Percentiles rank a stretch among this genome's conserved stretches.
phyloP scores from a whole-genome alignment of 2,888 invertebrate species.

The Rambutsinella grinnellia region DNA sequence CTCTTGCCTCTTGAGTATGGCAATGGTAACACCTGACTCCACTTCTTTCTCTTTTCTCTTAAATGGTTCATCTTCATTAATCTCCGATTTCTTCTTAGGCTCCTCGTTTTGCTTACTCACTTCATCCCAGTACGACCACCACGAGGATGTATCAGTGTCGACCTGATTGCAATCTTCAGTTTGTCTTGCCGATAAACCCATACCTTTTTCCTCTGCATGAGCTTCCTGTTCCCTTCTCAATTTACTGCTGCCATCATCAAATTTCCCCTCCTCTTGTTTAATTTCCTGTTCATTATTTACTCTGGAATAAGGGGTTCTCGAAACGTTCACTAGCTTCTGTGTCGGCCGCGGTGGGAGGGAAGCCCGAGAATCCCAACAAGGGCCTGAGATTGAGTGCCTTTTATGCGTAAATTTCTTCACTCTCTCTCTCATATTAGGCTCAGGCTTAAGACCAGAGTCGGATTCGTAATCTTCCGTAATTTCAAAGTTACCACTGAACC shows the following conservation, averaged over 20 bases:
- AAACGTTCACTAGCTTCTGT: neutral
- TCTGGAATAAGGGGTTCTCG: constrained; percentile 14
- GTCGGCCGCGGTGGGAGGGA: constrained; percentile 25
- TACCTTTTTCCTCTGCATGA: neutral
- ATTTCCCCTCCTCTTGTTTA: constrained; percentile 8
- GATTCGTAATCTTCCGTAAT: constrained; percentile 63
- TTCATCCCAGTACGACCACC: constrained; percentile 59
- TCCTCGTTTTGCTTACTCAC: constrained; percentile 22
- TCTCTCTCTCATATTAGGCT: constrained; percentile 25
- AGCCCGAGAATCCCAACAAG: constrained; percentile 21
- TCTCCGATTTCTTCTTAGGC: constrained; percentile 36
- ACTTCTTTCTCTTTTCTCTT: constrained; percentile 6
- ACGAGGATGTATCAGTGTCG: constrained; percentile 36
- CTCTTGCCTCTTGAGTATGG: neutral
- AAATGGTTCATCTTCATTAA: constrained; percentile 18
- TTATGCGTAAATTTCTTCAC: constrained; percentile 52
- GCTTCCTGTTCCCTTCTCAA: neutral
- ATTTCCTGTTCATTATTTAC: constrained; percentile 44
- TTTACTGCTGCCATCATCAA: constrained; percentile 2
- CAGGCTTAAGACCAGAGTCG: constrained; percentile 56
- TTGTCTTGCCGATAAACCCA: constrained; percentile 22
- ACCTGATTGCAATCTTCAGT: constrained; percentile 34
- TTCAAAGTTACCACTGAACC: constrained; percentile 61
- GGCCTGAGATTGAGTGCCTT: constrained; percentile 53
- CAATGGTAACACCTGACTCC: constrained; percentile 36